phyloP scores from a whole-genome alignment of 2,113 vertebrate genomes.

The Vidua macroura region DNA sequence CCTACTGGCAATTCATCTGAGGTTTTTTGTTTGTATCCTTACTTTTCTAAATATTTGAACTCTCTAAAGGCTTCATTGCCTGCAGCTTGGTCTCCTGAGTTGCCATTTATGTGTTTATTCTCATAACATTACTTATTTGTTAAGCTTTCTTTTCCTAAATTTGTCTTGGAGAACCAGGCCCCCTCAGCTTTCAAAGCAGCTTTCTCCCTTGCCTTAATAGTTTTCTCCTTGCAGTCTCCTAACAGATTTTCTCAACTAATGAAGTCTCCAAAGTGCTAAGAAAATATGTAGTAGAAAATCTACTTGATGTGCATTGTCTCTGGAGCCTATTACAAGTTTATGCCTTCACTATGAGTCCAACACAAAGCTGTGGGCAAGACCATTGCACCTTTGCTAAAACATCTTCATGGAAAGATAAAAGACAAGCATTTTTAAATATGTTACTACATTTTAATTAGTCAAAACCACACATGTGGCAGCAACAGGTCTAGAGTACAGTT shows the following conservation, averaged over 20 bases:
- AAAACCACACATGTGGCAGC: not conserved
- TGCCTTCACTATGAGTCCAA: not conserved
- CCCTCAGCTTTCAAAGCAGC: not conserved
- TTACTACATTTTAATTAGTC: not conserved
- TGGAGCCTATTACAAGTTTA: not conserved
- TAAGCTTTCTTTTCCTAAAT: slow-evolving; percentile 6
- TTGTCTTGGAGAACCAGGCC: not conserved
- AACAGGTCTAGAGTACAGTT: not conserved
- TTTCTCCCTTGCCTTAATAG: not conserved
- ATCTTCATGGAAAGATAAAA: not conserved
- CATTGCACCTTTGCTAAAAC: not conserved
- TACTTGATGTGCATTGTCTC: not conserved
- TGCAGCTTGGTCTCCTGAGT: not conserved
- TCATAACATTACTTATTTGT: not conserved
- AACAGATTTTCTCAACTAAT: slow-evolving; percentile 35
- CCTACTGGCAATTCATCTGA: not conserved
- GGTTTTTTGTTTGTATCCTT: not conserved
- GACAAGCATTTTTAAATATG: not conserved
- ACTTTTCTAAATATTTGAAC: slow-evolving; percentile 6
- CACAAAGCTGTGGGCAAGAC: not conserved
- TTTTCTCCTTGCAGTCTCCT: not conserved
- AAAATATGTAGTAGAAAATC: not conserved
- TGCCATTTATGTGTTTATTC: not conserved
- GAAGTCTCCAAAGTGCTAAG: slow-evolving; percentile 21
- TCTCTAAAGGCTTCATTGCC: not conserved